These are phyloP conservation scores for Dreissena rostriformis DNA, from an alignment of 1,140 invertebrate species.

Conservation along the genomic window DNA sequence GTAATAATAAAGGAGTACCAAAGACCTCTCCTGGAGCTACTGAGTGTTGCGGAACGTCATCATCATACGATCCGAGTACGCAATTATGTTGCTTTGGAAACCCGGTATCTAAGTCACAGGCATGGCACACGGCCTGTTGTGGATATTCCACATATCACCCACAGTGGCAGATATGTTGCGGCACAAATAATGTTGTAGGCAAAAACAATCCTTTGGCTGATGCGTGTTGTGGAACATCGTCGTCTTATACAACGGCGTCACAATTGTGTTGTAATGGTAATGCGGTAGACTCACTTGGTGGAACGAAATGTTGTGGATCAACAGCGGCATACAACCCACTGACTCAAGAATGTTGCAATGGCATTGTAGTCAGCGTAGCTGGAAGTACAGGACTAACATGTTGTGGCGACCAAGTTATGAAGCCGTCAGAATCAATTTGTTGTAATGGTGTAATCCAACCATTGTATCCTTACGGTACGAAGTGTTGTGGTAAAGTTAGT, in stretches of 20 bases:
- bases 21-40: not conserved
- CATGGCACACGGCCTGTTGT: not conserved
- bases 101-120: not conserved
- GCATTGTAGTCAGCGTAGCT: not conserved
- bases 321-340: not conserved
- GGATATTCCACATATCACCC: not conserved
- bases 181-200: not conserved
- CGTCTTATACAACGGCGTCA: not conserved
- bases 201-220: not conserved
- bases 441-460: constrained; percentile 1
- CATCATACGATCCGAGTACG: not conserved
- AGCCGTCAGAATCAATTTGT: not conserved
- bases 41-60: not conserved
- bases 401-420: not conserved
- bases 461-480: not conserved
- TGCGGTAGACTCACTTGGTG: not conserved
- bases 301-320: not conserved
- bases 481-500: constrained; percentile 49
- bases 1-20: not conserved
- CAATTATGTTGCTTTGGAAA: not conserved
- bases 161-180: not conserved
- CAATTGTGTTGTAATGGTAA: not conserved
- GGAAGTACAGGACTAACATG: not conserved
- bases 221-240: not conserved
- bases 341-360: not conserved